Evolutionary conservation across 2,113 vertebrate species (phyloP).

Genomic region (Puma concolor): DNA sequence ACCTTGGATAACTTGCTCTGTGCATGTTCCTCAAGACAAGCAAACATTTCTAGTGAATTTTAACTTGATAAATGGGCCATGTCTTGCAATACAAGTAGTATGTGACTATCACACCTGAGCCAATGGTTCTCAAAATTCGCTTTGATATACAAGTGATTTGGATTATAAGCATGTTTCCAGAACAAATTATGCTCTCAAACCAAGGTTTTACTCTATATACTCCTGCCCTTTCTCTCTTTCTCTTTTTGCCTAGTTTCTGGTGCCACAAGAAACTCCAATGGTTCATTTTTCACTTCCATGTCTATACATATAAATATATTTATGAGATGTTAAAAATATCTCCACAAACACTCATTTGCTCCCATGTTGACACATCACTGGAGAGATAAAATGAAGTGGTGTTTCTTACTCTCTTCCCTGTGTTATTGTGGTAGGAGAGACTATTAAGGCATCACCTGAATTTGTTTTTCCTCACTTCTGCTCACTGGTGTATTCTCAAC

Average conservation of each 20-base stretch:
- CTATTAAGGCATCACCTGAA: background rate
- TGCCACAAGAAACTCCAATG: background rate
- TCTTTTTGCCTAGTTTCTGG: background rate
- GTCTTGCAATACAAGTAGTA: no score
- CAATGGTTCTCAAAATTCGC: no score
- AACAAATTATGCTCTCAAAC: no score
- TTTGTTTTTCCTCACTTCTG: background rate
- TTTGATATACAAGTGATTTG: no score
- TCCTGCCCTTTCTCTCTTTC: background rate
- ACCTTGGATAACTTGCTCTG: no score
- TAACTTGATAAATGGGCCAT: no score
- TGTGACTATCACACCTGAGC: no score
- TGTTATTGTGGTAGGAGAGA: background rate
- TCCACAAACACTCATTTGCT: background rate
- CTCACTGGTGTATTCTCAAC: background rate
- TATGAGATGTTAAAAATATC: background rate
- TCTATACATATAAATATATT: background rate
- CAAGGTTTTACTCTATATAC: no score
- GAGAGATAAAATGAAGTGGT: background rate
- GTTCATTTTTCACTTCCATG: background rate
- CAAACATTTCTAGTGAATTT: no score
- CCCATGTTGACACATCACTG: background rate
- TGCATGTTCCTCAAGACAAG: no score
- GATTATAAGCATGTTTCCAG: no score
- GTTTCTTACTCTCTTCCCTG: background rate